Base-by-base conservation (phyloP, 2,113 vertebrate genomes). In the Willisornis vidua region DNA sequence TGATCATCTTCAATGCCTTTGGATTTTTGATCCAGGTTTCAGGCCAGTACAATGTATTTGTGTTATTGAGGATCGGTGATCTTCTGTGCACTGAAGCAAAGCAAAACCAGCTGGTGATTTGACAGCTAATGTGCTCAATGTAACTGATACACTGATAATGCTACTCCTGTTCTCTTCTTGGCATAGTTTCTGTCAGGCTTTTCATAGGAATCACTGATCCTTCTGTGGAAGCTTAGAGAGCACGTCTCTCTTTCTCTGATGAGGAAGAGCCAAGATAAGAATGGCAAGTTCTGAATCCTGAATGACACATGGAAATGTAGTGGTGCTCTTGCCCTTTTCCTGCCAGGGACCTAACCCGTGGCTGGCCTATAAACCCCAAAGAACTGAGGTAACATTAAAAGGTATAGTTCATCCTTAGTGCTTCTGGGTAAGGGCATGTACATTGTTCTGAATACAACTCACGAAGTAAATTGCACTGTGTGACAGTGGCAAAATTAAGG, bases 181-280 rank as follows among this genome's bases (percentile, higher is more conserved):
- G 68, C 10, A 3, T 39, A 10, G 12, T 55, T 92, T 89, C 65
- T 87, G 28, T 33, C 43, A 78, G 35, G 4, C 37, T 75, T 76
- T 70, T 49, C 25, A 14, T 5, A 35, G 11, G 45, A 68, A 61
- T 58, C 14, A 17, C 12, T 45, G 28, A 28, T 25, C 9, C 5
- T 25, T 46, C 3, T 5, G 25, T 0, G 0, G 23, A 67, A 67
- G 12, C 48, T 13, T 54, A 33, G 31, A 35, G 4, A 87, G 3
- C 14, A 23, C 2, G 6, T 65, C 18, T 48, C 19, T 66, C 37
- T 70, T 46, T 25, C 17, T 80, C 14, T 45, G 41, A 19, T 14
- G 17, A 51, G 29, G 33, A 70, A 73, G 8, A 49, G 20, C 37
- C 3, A 6, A 39, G 35, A 70, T 37, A 45, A 61, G 37, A 70